phyloP scores from a whole-genome alignment of 2,888 invertebrate species.

The Pollenia amentaria region DNA sequence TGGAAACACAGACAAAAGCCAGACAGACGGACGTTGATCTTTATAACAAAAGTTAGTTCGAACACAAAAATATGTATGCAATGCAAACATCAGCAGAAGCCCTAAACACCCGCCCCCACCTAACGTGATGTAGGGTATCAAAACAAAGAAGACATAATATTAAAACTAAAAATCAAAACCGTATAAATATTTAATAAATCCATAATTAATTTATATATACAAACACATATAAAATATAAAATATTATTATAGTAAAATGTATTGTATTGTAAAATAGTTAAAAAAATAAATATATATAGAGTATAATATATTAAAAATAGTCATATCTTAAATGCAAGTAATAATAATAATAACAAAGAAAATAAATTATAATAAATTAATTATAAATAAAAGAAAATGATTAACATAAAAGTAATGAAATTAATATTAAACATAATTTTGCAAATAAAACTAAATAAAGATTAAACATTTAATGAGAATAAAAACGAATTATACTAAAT shows the following conservation, averaged over 20 bases:
- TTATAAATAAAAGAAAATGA: conserved; percentile 34
- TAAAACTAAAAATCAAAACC: neutral
- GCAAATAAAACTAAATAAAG: conserved; percentile 68
- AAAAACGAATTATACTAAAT: conserved; percentile 33
- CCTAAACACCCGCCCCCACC: no score
- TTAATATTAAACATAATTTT: conserved; percentile 64
- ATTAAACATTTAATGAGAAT: conserved; percentile 60
- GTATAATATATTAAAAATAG: conserved; percentile 66
- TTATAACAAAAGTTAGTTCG: no score
- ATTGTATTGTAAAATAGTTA: conserved; percentile 64
- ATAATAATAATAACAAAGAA: conserved; percentile 17
- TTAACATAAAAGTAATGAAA: conserved; percentile 41
- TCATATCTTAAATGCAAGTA: conserved; percentile 66
- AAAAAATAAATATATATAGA: conserved; percentile 61
- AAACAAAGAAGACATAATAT: conserved; percentile 20
- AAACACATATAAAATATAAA: conserved; percentile 52
- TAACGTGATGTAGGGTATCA: no score
- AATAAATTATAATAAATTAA: conserved; percentile 32
- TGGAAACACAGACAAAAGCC: no score
- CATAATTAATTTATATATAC: conserved; percentile 36
- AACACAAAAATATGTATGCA: no score
- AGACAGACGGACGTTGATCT: no score
- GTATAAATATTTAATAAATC: conserved; percentile 41
- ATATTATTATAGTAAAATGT: conserved; percentile 59
- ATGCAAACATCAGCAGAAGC: no score